phyloP scores from a whole-genome alignment of 2,888 invertebrate genomes.

The Caenorhabditis imperialis region DNA sequence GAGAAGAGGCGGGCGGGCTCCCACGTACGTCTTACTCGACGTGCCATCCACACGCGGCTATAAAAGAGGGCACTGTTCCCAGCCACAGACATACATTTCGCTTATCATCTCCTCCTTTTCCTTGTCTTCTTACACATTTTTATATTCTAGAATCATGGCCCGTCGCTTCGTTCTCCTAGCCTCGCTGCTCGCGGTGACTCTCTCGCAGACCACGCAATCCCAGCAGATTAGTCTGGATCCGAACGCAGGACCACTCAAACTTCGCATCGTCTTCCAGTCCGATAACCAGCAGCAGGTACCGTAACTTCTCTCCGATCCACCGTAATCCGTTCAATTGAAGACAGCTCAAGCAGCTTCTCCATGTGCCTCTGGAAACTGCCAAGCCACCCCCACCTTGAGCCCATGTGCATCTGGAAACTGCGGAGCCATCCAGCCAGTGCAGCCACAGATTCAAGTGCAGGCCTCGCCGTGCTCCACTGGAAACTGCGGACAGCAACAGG shows the following conservation, averaged over 20 bases:
- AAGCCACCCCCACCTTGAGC: constrained; percentile 9
- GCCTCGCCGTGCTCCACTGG: constrained; percentile 41
- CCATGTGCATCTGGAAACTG: constrained; percentile 50
- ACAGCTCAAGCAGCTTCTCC: constrained; percentile 24
- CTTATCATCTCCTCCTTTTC: constrained; percentile 1
- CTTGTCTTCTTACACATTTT: too few relatives aligned
- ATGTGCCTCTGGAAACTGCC: constrained; percentile 40
- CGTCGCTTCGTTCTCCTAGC: constrained; percentile 21
- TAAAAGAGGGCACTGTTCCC: constrained; percentile 24
- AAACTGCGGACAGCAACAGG: constrained; percentile 11
- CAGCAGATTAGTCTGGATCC: constrained; percentile 44
- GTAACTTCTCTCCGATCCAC: not conserved
- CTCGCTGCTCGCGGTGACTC: constrained; percentile 28
- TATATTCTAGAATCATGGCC: constrained; percentile 21
- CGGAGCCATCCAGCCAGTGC: too few relatives aligned
- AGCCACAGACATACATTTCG: constrained; percentile 21
- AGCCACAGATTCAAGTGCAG: constrained; percentile 12
- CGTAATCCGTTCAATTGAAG: not conserved
- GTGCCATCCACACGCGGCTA: constrained; percentile 24
- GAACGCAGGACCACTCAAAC: constrained; percentile 42
- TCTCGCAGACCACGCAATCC: constrained; percentile 26
- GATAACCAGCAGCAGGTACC: constrained; percentile 35
- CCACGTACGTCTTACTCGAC: constrained; percentile 36
- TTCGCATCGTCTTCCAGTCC: constrained; percentile 50
- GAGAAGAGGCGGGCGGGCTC: constrained; percentile 28